Base-by-base conservation (phyloP, 2,113 vertebrate species). In the Dromaius novaehollandiae region DNA sequence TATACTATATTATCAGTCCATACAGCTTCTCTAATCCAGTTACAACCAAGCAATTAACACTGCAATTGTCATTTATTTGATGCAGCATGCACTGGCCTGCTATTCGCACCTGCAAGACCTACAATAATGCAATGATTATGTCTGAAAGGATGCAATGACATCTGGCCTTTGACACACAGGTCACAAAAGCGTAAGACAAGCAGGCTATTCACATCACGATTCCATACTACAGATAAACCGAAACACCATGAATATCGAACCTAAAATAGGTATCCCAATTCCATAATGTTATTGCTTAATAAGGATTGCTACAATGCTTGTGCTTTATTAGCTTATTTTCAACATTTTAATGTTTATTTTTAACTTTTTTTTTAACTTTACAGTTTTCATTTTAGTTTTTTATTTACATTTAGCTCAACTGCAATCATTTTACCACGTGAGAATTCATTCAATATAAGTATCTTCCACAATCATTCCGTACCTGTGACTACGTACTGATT, bases 301-400 rank as follows among this genome's bases (percentile, higher is more conserved):
- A 93, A 95, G 88, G 81, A 91, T 51, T 77, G 73, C 75, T 90
- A 80, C 81, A 95, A 92, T 84, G 94, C 95, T 93, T 86, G 95
- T 51, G 86, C 40, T 90, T 78, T 90, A 85, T 32, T 58, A 58
- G 28, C 56, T 32, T 58, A 32, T 58, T 58, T 32, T 30, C 32
- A 58, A 55, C 56, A 32, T 58, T 58, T 58, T 30, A 56, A 30
- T 56, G 26, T 10, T 30, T 58, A 32, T 32, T 18, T 58, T 18
- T 55, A 28, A 48, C 46, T 48, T 55, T 55, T 16, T 55, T 28
- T 58, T 58, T 30, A 30, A 30, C 55, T 30, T 30, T 56, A 30
- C 55, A 30, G 55, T 30, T 56, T 56, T 55, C 53, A 55, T 55
- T 58, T 56, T 17, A 56, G 28, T 55, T 28, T 56, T 56, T 58